A percentile compares a stretch with the other conserved stretches of the same genome.
Evolutionary conservation across 2,888 invertebrate species (phyloP).

Genomic region (Carterocephalus palaemon): DNA sequence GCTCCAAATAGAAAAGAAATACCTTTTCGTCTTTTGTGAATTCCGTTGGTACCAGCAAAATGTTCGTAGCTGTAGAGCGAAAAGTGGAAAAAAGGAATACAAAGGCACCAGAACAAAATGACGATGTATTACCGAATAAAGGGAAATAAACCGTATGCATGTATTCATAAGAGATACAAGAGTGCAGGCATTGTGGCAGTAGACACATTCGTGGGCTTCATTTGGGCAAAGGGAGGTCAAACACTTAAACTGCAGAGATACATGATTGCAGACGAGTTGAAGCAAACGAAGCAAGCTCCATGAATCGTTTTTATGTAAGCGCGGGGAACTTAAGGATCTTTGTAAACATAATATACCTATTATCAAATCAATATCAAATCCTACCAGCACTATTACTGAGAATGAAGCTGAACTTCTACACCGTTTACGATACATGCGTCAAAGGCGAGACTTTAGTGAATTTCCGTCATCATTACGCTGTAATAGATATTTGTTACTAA

Average conservation of each 20-base stretch:
- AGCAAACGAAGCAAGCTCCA: conserved; percentile 70
- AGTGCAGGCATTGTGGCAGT: conserved; percentile 29
- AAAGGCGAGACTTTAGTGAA: no score
- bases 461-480: no score
- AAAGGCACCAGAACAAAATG: conserved; percentile 50
- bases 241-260: conserved; percentile 66
- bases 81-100: conserved; percentile 67
- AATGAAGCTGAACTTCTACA: no score
- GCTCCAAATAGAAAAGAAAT: conserved; percentile 19
- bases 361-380: no score
- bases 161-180: conserved; percentile 2
- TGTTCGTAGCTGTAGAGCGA: conserved; percentile 56
- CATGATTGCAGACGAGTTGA: conserved; percentile 72
- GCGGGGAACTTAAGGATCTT: conserved; percentile 12
- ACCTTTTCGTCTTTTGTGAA: conserved; percentile 24
- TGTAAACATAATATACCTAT: conserved; percentile 1
- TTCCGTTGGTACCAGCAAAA: conserved; percentile 57
- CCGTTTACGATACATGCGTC: no score
- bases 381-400: no score
- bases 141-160: conserved; percentile 5
- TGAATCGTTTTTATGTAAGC: conserved; percentile 63
- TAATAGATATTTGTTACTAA: no score
- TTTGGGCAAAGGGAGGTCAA: conserved; percentile 72
- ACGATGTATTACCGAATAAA: conserved; percentile 24
- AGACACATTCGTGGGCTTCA: conserved; percentile 63